phyloP scores from a whole-genome alignment of 1,140 invertebrate species.

The Hylaeus volcanicus region DNA sequence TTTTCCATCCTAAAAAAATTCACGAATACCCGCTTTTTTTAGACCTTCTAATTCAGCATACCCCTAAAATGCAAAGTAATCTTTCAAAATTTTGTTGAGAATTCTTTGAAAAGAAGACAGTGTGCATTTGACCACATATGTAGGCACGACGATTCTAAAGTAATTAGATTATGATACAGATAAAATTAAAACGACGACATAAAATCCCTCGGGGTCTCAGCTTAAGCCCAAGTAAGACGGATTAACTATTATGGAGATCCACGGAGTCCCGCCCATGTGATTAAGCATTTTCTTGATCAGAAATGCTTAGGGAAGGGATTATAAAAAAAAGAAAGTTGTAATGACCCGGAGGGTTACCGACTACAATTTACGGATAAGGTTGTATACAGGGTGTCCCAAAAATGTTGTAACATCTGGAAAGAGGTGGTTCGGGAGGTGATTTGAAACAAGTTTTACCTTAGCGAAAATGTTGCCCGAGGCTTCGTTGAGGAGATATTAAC shows the following conservation, averaged over 20 bases:
- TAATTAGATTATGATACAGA: slow-evolving; percentile 4
- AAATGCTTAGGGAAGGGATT: not conserved
- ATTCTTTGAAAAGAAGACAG: not conserved
- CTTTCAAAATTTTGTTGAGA: not conserved
- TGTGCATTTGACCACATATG: not conserved
- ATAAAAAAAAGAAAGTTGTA: not conserved
- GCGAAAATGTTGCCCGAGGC: no score
- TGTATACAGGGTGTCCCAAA: no score
- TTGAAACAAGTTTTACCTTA: no score
- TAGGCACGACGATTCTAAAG: not conserved
- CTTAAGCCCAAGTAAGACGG: slow-evolving; percentile 43
- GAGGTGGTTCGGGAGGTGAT: no score
- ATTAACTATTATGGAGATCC: slow-evolving; percentile 40
- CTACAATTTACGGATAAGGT: not conserved
- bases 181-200: slow-evolving; percentile 8
- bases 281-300: slow-evolving; percentile 16
- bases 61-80: no score
- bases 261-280: slow-evolving; percentile 34
- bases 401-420: no score
- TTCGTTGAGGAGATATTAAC: no score
- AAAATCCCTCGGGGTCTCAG: slow-evolving; percentile 13
- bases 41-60: no score
- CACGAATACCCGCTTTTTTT: no score
- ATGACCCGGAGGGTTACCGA: not conserved
- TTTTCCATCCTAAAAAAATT: no score